phyloP scores from a whole-genome alignment of 2,888 invertebrate species.

The Philopedon plagiatum region DNA sequence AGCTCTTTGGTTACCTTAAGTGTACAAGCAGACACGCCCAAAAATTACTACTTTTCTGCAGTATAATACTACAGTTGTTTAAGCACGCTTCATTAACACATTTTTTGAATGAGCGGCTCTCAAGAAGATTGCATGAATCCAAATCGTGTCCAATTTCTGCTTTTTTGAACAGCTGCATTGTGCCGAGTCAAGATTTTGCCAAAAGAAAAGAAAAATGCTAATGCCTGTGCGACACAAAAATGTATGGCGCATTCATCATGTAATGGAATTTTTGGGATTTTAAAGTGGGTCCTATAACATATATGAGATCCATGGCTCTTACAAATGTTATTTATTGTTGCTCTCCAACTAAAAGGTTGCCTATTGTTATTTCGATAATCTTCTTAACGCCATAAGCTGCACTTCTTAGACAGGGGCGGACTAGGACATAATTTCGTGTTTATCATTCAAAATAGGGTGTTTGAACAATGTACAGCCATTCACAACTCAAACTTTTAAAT shows the following conservation, averaged over 20 bases:
- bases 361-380: constrained; percentile 52
- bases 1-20: background rate
- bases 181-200: constrained; percentile 27
- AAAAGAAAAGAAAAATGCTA: constrained; percentile 39
- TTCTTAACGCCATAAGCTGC: constrained; percentile 48
- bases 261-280: constrained; percentile 34
- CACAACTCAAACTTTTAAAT: no score
- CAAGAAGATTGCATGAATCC: constrained; percentile 36
- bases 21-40: constrained; percentile 20
- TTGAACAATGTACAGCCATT: no score
- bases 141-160: constrained; percentile 36
- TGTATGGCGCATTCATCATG: constrained; percentile 32
- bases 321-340: constrained; percentile 60
- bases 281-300: constrained; percentile 55
- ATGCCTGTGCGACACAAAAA: constrained; percentile 37
- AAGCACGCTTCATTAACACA: constrained; percentile 43
- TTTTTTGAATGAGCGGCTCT: constrained; percentile 37
- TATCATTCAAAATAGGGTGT: no score
- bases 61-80: constrained; percentile 33
- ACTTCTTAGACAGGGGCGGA: constrained; percentile 29
- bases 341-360: constrained; percentile 55
- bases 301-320: constrained; percentile 52
- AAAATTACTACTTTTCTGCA: constrained; percentile 18
- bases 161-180: constrained; percentile 31
- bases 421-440: no score